Percentiles rank a stretch among this genome's conserved stretches.
These are phyloP conservation scores for Recurvirostra avosetta DNA, from an alignment of 2,113 vertebrate genomes.

Conservation along the genomic window DNA sequence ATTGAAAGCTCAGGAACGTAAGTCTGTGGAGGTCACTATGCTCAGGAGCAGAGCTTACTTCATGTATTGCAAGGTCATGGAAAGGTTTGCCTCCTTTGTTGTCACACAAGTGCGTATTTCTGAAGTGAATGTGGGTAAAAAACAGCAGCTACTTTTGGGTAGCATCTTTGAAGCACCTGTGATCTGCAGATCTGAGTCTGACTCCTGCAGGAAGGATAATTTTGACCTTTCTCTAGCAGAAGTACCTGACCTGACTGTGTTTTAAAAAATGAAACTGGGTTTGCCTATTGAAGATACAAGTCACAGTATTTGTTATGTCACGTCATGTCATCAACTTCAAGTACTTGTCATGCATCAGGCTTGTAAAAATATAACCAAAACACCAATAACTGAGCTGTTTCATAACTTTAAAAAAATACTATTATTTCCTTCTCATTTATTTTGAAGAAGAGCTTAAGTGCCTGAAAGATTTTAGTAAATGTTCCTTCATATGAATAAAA, in stretches of 20 bases:
- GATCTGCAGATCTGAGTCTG: not conserved
- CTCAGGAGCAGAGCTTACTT: not conserved
- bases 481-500: not conserved
- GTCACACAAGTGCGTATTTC: not conserved
- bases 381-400: not conserved
- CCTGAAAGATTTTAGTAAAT: not conserved
- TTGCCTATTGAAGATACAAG: not conserved
- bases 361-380: not conserved
- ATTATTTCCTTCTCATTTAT: not conserved
- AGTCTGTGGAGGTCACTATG: not conserved
- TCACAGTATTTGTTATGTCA: not conserved
- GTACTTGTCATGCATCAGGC: not conserved
- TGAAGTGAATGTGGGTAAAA: not conserved
- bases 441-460: not conserved
- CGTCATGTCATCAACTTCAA: not conserved
- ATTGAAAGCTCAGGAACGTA: not conserved
- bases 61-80: not conserved
- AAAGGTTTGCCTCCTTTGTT: not conserved
- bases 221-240: not conserved
- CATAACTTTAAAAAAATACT: not conserved
- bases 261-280: not conserved
- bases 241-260: not conserved
- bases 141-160: not conserved
- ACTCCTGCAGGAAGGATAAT: not conserved
- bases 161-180: not conserved